Evolutionary conservation across 2,888 invertebrate species (phyloP).

Genomic region (Cylloceria caligata): DNA sequence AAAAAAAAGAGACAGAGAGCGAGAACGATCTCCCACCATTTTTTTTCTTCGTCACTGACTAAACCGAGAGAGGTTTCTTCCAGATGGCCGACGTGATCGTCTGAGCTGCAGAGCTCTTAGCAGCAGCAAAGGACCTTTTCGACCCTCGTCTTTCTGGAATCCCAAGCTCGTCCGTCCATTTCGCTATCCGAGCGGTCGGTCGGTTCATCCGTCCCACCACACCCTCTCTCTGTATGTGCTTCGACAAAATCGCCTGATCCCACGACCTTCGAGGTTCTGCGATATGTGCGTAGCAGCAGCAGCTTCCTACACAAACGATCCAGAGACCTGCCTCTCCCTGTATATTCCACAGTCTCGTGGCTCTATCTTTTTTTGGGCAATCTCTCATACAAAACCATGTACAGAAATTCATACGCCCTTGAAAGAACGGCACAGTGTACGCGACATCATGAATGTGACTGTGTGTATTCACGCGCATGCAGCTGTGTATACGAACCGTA

Average conservation of each 20-base stretch:
- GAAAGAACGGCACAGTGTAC: constrained; percentile 3
- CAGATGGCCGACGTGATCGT: constrained; percentile 61
- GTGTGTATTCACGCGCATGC: constrained; percentile 22
- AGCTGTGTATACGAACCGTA: constrained; percentile 25
- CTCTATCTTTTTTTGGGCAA: constrained; percentile 20
- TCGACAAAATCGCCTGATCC: constrained; percentile 64
- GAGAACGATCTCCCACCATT: constrained; percentile 29
- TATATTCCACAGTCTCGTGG: constrained; percentile 18
- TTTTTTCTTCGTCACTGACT: constrained; percentile 43
- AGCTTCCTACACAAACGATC: constrained; percentile 43
- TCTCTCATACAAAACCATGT: constrained; percentile 17
- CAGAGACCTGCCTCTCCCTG: constrained; percentile 9
- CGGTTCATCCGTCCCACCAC: constrained; percentile 39
- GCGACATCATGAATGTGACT: constrained; percentile 17
- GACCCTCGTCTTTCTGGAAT: constrained; percentile 71
- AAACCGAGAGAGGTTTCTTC: constrained; percentile 49
- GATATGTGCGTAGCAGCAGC: constrained; percentile 49
- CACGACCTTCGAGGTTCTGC: constrained; percentile 69
- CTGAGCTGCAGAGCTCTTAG: constrained; percentile 18
- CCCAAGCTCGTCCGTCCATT: constrained; percentile 59
- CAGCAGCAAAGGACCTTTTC: constrained; percentile 55
- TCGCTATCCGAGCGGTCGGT: constrained; percentile 53
- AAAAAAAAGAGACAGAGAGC: neutral
- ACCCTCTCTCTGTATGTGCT: constrained; percentile 9
- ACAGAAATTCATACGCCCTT: constrained; percentile 35